phyloP scores from a whole-genome alignment of 2,113 vertebrate species.

The Parus major region DNA sequence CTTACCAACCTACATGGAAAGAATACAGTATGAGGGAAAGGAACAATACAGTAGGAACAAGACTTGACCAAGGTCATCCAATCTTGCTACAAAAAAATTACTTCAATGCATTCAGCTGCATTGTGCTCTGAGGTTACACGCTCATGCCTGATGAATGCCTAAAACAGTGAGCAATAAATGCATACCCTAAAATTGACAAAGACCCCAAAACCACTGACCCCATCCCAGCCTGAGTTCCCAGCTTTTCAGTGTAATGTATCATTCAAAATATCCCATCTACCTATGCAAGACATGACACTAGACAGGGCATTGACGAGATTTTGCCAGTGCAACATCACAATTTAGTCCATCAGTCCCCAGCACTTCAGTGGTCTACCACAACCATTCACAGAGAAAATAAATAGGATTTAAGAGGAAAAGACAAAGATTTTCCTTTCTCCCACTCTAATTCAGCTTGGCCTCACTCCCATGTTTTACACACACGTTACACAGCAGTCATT shows the following conservation, averaged over 20 bases:
- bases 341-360: background rate
- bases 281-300: background rate
- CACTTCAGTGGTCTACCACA: background rate
- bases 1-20: background rate
- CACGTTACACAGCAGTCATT: fast-evolving
- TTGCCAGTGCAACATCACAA: background rate
- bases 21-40: slow-evolving; percentile 13
- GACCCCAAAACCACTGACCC: background rate
- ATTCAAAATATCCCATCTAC: background rate
- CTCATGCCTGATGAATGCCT: background rate
- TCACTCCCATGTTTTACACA: background rate
- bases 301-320: background rate
- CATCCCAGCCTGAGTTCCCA: background rate
- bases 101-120: background rate
- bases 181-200: background rate
- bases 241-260: background rate
- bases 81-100: background rate
- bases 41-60: slow-evolving; percentile 7
- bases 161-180: background rate
- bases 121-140: background rate
- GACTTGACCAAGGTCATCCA: slow-evolving; percentile 30
- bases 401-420: slow-evolving; percentile 22
- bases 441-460: background rate
- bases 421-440: background rate
- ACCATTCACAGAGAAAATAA: slow-evolving; percentile 48